Base-by-base conservation (phyloP, 2,113 vertebrate genomes). In the Setophaga kirtlandii region DNA sequence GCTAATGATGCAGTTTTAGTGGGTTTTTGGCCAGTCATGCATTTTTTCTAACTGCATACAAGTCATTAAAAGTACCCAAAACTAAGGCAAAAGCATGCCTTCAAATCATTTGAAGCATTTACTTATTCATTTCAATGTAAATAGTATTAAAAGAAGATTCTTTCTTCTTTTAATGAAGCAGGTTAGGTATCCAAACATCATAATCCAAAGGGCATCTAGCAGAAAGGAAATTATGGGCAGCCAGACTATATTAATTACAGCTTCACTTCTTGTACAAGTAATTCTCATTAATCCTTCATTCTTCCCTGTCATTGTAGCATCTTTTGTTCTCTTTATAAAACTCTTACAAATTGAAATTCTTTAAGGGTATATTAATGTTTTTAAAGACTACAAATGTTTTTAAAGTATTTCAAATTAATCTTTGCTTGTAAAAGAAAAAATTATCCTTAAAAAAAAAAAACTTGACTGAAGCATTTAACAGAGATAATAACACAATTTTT, bases 11-110 rank as follows among this genome's bases (percentile, higher is more conserved):
- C 23, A 31, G 2, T 28, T 64, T 46, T 28, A 9, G 8, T 18
- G 8, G 15, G 9, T 46, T 69, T 42, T 55, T 37, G 9, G 10
- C 3, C n/a, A 56, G 12, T n/a, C 1, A 5, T 71, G 5, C 0
- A 12, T 44, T 73, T 68, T 87, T 75, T 3, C 15, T 24, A 79
- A 12, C 20, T 71, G 21, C 7, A 25, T 22, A 9, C 4, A 56
- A 64, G 68, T 35, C 6, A 49, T 20, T 42, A 64, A 64, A 75
- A 46, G 12, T 8, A 75, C 6, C 2, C 27, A 68, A 35, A 65
- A 65, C 16, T 23, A 59, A 67, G 13, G 10, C 5, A 71, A 87
- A 87, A 60, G 0, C 6, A 35, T 42, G 11, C 8, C 47, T 77
- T 70, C 18, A 58, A 62, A 73, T 52, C n/a, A 10, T 4, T 12